Evolutionary conservation across 1,140 invertebrate genomes (phyloP), one percentile per base, ranked within the genome.

Genomic region (Dufourea novaeangliae): DNA sequence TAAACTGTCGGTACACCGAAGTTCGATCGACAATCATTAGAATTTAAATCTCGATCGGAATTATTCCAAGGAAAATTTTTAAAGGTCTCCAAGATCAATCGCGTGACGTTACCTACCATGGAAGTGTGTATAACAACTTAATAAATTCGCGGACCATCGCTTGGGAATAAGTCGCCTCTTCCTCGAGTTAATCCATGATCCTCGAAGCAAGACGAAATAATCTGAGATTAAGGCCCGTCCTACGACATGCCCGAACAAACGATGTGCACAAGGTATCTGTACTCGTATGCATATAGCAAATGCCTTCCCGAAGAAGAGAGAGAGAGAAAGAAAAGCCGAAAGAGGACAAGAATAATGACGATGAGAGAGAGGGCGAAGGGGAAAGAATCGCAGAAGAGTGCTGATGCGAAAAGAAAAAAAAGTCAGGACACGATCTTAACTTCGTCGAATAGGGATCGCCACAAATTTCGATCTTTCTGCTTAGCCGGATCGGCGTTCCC

Each of bases 141-240:
- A 34, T 69, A 39, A 39, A 39, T 69, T 39, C 66, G 41, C 57
- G 22, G 52, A 39, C 46, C 59, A 46, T 59, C 67, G 76, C 61
- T 80, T 50, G 66, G 44, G 68, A 84, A 84, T 78, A 83, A 86
- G 81, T 76, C 71, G 71, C 74, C 72, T 86, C 66, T 83, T 79
- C 71, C 77, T 79, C 64, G 85, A 88, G 88, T 90, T 90, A 91
- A 91, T 91, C 90, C 79, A 88, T 87, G 90, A 91, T 91, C 87
- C 89, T 87, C 80, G 80, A 85, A 83, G 85, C 86, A 86, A 86
- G 85, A 90, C 78, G 86, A 87, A 86, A 89, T 90, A 91, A 91
- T 91, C 86, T 87, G 85, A 89, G 90, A 91, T 91, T 91, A 91
- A 91, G 89, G 88, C 90, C 84, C 87, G 86, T 79, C 79, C 77